phyloP scores from a whole-genome alignment of 2,797 vertebrate species.

The Potorous gilbertii region DNA sequence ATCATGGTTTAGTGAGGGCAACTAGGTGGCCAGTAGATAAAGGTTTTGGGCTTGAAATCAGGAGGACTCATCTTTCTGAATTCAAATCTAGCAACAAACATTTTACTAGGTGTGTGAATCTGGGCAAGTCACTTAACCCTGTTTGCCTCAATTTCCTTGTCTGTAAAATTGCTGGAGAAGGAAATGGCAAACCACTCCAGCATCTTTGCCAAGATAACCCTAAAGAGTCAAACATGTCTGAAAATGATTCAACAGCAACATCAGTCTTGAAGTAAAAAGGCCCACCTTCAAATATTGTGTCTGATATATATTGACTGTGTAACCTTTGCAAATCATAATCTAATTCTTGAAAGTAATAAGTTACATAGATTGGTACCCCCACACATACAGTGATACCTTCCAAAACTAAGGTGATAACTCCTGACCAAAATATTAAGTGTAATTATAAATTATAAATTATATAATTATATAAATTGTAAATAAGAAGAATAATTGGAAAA shows the following conservation, averaged over 20 bases:
- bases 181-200: not conserved
- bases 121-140: not conserved
- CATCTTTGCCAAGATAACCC: not conserved
- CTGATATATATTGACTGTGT: not conserved
- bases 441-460: not conserved
- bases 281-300: too few species aligned
- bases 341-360: not conserved
- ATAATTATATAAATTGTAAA: too few species aligned
- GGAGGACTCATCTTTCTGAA: not conserved
- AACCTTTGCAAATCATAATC: not conserved
- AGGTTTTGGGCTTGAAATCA: not conserved
- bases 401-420: not conserved
- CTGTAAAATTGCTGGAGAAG: not conserved
- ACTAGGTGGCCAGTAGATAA: not conserved
- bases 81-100: not conserved
- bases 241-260: not conserved
- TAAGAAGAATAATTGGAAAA: not conserved
- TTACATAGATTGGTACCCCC: not conserved
- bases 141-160: not conserved
- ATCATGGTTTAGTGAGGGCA: not conserved
- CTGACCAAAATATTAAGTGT: not conserved
- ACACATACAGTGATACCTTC: not conserved
- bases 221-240: not conserved
- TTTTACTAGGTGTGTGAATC: not conserved
- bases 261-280: too few species aligned